phyloP scores from a whole-genome alignment of 2,113 vertebrate species.

The Xenopus tropicalis region UCB_Xtro_10.0 CM004446.2:99385001-99385500 shows the following conservation, averaged over 20 bases:
- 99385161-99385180: constrained; percentile 65
- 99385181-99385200: constrained; percentile 82
- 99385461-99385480: no score
- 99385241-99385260: constrained; percentile 33
- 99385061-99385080: no score
- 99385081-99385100: no score
- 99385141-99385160: constrained; percentile 51
- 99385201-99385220: constrained; percentile 80
- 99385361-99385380: background rate
- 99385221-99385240: constrained; percentile 69
- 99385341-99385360: no score
- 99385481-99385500: background rate
- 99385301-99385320: no score
- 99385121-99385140: constrained; percentile 55
- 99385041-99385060: no score
- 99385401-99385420: background rate
- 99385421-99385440: background rate
- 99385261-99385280: constrained; percentile 13
- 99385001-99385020: no score
- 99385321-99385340: no score
- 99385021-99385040: no score
- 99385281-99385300: background rate
- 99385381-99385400: background rate
- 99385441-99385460: background rate
- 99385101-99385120: no score